Percentiles rank a stretch among this genome's conserved stretches.
These are phyloP conservation scores for Dermolepida albohirtum DNA, from an alignment of 2,888 invertebrate genomes.

Conservation along the genomic window DNA sequence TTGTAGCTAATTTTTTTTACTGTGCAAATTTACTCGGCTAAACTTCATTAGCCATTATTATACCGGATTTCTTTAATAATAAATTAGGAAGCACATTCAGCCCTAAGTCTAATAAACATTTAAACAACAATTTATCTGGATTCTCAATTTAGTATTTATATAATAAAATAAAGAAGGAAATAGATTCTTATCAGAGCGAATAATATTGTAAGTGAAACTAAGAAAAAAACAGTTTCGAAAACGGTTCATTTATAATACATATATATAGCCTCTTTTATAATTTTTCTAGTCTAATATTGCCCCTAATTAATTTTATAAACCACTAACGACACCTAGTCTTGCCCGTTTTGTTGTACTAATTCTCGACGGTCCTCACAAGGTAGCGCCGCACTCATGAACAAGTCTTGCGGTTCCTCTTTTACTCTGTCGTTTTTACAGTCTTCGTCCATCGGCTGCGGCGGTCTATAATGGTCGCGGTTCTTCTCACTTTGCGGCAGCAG, in stretches of 20 bases:
- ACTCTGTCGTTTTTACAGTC: slow-evolving; percentile 67
- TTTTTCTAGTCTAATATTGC: slow-evolving; percentile 60
- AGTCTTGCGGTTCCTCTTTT: slow-evolving; percentile 61
- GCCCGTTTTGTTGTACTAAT: slow-evolving; percentile 82
- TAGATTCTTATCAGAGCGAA: slow-evolving; percentile 50
- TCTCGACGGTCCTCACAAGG: slow-evolving; percentile 74
- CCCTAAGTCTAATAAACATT: slow-evolving; percentile 54
- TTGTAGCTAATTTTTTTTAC: neutral
- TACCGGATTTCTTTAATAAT: slow-evolving; percentile 54
- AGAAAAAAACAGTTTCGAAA: slow-evolving; percentile 27
- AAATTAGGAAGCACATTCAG: slow-evolving; percentile 62
- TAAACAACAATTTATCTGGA: slow-evolving; percentile 50
- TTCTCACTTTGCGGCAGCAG: slow-evolving; percentile 84
- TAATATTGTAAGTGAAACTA: slow-evolving; percentile 48
- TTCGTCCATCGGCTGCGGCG: slow-evolving; percentile 68
- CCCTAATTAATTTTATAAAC: slow-evolving; percentile 51
- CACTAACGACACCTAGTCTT: slow-evolving; percentile 70
- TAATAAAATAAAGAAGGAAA: slow-evolving; percentile 44
- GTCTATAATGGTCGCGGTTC: slow-evolving; percentile 72
- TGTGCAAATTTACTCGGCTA: slow-evolving; percentile 40
- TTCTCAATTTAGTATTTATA: slow-evolving; percentile 29
- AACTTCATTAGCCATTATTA: slow-evolving; percentile 9
- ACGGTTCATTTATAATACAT: slow-evolving; percentile 22
- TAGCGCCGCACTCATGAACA: slow-evolving; percentile 68
- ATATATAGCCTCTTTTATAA: slow-evolving; percentile 43